phyloP scores from a whole-genome alignment of 1,140 invertebrate genomes.

The Meloidogyne chitwoodi region DNA sequence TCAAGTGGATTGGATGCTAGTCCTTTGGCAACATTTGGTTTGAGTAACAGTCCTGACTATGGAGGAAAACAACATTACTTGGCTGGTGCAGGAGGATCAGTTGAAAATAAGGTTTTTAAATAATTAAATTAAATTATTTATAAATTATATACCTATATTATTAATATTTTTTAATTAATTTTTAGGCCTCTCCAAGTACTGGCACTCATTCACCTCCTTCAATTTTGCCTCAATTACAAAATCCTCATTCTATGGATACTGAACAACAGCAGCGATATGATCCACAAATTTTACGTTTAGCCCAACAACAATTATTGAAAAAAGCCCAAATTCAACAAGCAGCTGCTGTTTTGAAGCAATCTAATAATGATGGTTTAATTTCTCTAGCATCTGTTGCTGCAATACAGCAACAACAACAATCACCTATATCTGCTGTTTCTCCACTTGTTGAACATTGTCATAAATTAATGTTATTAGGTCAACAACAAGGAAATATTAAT shows the following conservation, averaged over 20 bases:
- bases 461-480: conserved; percentile 6
- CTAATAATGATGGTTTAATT: not conserved
- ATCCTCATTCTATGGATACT: not conserved
- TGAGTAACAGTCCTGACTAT: not conserved
- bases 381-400: not conserved
- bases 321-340: not conserved
- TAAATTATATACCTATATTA: too few species aligned
- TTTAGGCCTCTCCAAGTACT: not conserved
- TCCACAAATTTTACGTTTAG: not conserved
- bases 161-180: not conserved
- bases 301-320: not conserved
- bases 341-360: not conserved
- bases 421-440: not conserved
- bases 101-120: not conserved
- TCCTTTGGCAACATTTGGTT: not conserved
- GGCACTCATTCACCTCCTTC: not conserved
- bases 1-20: not conserved
- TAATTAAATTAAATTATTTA: not conserved
- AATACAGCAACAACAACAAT: conserved; percentile 7
- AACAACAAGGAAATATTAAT: conserved; percentile 3
- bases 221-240: not conserved
- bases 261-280: not conserved
- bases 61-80: not conserved
- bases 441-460: conserved; percentile 12
- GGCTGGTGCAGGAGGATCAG: not conserved